Conservation (phyloP, 2,797 vertebrate genomes). For the Lepus oiostolus region DNA sequence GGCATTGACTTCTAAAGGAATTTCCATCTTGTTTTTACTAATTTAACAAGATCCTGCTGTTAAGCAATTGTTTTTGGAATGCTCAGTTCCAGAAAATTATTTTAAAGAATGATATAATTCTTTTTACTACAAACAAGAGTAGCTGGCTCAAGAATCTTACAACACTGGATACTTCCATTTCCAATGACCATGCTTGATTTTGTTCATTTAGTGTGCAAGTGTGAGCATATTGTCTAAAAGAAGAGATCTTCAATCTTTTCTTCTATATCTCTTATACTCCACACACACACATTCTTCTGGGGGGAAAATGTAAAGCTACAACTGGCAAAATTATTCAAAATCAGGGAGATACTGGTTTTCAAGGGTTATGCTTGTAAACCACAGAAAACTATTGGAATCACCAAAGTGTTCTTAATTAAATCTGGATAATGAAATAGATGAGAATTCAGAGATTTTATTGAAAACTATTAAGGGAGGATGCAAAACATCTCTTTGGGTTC, state of each 20-base stretch:
- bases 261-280: neutral
- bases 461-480: slow-evolving; percentile 20
- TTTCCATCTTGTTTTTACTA: slow-evolving; percentile 63
- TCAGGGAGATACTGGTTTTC: neutral
- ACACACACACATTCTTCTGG: neutral
- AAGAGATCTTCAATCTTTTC: neutral
- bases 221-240: neutral
- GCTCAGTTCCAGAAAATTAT: slow-evolving; percentile 64
- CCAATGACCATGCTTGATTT: slow-evolving; percentile 9
- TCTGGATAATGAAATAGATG: slow-evolving; percentile 7
- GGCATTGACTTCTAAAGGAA: slow-evolving; percentile 61
- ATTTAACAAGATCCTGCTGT: slow-evolving; percentile 57
- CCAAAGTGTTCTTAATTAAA: neutral
- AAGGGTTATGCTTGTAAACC: neutral
- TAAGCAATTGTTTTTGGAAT: slow-evolving; percentile 69
- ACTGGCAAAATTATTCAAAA: slow-evolving; percentile 10
- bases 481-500: neutral
- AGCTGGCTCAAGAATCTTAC: neutral
- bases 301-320: neutral
- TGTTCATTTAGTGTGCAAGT: neutral
- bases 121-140: neutral
- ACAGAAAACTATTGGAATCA: neutral
- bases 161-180: neutral
- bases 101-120: slow-evolving; percentile 43
- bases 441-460: neutral